A percentile compares a stretch with the other conserved stretches of the same genome.
Evolutionary conservation across 1,140 invertebrate species (phyloP).

Genomic region (Danaus melanippus): DNA sequence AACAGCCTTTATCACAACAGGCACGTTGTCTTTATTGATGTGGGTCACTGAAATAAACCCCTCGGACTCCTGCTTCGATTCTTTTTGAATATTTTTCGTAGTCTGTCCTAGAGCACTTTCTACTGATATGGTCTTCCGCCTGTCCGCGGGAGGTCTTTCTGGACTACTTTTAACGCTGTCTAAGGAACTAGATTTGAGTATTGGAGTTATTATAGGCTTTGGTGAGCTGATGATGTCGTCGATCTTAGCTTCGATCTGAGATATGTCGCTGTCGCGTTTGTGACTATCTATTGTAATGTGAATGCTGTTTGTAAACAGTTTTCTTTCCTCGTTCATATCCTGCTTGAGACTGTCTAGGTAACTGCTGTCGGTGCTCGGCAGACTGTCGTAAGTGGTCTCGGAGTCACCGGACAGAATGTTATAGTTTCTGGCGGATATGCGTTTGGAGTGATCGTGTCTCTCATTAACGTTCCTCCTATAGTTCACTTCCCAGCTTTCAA

Average conservation of each 20-base stretch:
- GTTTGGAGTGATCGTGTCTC: constrained; percentile 53
- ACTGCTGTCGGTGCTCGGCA: constrained; percentile 63
- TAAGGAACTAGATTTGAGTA: constrained; percentile 72
- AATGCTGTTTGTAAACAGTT: constrained; percentile 57
- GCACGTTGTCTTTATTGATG: constrained; percentile 51
- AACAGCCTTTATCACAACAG: constrained; percentile 26
- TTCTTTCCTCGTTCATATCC: constrained; percentile 47
- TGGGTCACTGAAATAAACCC: constrained; percentile 62
- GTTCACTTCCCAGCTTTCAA: constrained; percentile 71
- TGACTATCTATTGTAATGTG: constrained; percentile 51
- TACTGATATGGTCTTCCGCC: constrained; percentile 66
- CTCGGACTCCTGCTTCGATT: constrained; percentile 44
- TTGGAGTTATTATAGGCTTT: constrained; percentile 64
- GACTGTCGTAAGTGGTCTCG: constrained; percentile 57
- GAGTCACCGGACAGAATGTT: constrained; percentile 40
- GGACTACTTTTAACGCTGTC: constrained; percentile 74
- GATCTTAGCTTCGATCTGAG: constrained; percentile 70
- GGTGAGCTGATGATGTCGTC: constrained; percentile 71
- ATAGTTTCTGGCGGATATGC: constrained; percentile 59
- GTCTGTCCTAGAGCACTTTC: constrained; percentile 60
- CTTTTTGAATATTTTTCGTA: constrained; percentile 36
- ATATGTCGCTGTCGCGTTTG: constrained; percentile 62
- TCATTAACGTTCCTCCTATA: constrained; percentile 66
- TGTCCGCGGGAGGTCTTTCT: constrained; percentile 59
- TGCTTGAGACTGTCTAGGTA: constrained; percentile 64